phyloP scores from a whole-genome alignment of 92 coral and sea anemone genomes.

The Siderastrea siderea region DNA sequence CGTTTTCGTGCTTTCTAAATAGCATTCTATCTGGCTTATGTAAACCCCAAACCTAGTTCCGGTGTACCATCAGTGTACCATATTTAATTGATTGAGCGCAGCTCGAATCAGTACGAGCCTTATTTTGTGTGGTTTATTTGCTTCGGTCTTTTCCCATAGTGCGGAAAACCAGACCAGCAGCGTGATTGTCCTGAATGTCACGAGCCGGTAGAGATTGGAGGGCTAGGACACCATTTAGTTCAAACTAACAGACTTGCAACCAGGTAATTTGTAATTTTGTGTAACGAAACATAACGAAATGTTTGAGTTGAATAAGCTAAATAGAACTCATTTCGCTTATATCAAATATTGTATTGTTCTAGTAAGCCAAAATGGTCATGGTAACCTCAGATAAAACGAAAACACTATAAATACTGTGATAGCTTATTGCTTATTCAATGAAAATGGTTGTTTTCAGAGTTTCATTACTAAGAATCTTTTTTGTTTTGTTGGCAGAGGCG shows the following conservation, averaged over 20 bases:
- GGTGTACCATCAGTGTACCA: too few relatives aligned
- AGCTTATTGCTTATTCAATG: not conserved
- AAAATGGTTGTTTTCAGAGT: not conserved
- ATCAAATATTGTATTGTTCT: too few relatives aligned
- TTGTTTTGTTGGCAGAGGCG: slow-evolving; percentile 32
- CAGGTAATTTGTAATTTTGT: slow-evolving; percentile 36
- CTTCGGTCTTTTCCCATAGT: slow-evolving; percentile 31
- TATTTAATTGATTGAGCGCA: too few relatives aligned
- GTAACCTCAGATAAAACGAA: too few relatives aligned
- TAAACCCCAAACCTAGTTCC: too few relatives aligned
- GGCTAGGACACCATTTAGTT: slow-evolving; percentile 46
- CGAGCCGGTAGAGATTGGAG: slow-evolving; percentile 71
- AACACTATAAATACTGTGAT: not conserved
- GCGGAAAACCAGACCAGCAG: slow-evolving; percentile 73
- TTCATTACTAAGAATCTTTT: not conserved
- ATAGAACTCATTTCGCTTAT: too few relatives aligned
- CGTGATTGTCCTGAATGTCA: slow-evolving; percentile 58
- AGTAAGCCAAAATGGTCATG: too few relatives aligned
- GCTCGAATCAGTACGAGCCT: not conserved
- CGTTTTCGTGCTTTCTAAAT: too few relatives aligned
- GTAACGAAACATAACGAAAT: too few relatives aligned
- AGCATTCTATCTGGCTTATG: too few relatives aligned
- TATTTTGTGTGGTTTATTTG: not conserved
- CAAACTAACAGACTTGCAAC: slow-evolving; percentile 55
- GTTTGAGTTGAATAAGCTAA: too few relatives aligned